Conservation (phyloP, 2,113 vertebrate genomes). For the Alces alces region DNA sequence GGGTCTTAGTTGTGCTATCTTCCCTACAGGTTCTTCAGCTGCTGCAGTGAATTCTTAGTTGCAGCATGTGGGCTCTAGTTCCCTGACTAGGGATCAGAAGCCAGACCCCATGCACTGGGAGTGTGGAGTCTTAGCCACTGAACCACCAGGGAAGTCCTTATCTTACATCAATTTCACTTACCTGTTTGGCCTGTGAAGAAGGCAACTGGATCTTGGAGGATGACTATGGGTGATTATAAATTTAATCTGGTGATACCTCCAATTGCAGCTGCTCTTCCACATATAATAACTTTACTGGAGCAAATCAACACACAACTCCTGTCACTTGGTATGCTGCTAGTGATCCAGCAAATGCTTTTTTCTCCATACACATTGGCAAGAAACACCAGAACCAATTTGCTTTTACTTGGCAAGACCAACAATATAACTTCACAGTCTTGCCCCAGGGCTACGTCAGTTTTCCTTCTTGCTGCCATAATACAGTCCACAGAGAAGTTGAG, state of each 20-base stretch:
- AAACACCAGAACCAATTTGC: background rate
- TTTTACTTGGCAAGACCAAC: conserved; percentile 22
- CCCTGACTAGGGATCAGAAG: background rate
- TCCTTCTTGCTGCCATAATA: background rate
- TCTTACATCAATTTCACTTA: background rate
- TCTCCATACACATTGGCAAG: background rate
- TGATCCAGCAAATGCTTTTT: background rate
- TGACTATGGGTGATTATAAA: background rate
- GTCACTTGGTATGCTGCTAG: background rate
- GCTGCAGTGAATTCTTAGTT: background rate
- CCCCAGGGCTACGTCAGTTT: background rate
- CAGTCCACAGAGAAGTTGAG: background rate
- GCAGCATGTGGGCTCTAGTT: background rate
- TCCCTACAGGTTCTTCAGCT: background rate
- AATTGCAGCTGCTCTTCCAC: background rate
- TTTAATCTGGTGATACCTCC: background rate
- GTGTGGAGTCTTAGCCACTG: background rate
- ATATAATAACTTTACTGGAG: background rate
- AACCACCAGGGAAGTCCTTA: background rate
- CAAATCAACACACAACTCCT: background rate
- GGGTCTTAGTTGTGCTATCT: background rate
- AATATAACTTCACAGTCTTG: conserved; percentile 8
- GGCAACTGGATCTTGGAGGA: background rate
- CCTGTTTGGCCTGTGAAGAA: background rate
- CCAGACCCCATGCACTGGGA: background rate